Evolutionary conservation across 2,113 vertebrate species (phyloP), one percentile per base, ranked within the genome.

Genomic region (Phrynocephalus versicolor): DNA sequence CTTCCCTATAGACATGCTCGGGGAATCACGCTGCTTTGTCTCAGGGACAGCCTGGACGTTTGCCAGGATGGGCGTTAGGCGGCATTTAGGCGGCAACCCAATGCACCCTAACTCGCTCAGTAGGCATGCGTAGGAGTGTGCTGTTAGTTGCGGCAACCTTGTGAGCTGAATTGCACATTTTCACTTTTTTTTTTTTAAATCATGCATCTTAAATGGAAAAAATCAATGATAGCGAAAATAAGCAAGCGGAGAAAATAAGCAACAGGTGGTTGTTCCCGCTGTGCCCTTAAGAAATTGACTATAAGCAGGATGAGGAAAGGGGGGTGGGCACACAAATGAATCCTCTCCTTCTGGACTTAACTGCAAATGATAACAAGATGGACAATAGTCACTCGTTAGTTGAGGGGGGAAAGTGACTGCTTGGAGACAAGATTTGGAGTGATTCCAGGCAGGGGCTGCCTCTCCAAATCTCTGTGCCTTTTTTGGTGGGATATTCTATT

Each of bases 231-330:
- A 51, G 77, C 16, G 62, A 74, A 62, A 39, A 76, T 41, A 80
- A 85, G 70, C 57, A 55, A 85, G 84, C 23, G 8, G 76, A 23
- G 19, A 73, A 62, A 85, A 35, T 13, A 72, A 85, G 67, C 73
- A 30, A 51, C 27, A 30, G 8, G 8, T n/a, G 41, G 18, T 23
- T 3, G n/a, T 51, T 37, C 64, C 33, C 35, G 65, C 35, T n/a
- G 35, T n/a, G 55, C 3, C 27, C 41, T n/a, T 75, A 71, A 10
- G 27, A 51, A 51, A 25, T 30, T 21, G 58, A 6, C 25, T 10
- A 7, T 25, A 64, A 51, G 37, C 2, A 39, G 37, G 27, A 45
- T 67, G 27, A 30, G 64, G 27, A 15, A n/a, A 45, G 27, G n/a
- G 83, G 58, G 39, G 35, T 30, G 58, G 58, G 25, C 73, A 67